These are phyloP conservation scores for Pseudorhombus dupliciocellatus DNA, from an alignment of 2,113 vertebrate genomes.

Conservation along the genomic window DNA sequence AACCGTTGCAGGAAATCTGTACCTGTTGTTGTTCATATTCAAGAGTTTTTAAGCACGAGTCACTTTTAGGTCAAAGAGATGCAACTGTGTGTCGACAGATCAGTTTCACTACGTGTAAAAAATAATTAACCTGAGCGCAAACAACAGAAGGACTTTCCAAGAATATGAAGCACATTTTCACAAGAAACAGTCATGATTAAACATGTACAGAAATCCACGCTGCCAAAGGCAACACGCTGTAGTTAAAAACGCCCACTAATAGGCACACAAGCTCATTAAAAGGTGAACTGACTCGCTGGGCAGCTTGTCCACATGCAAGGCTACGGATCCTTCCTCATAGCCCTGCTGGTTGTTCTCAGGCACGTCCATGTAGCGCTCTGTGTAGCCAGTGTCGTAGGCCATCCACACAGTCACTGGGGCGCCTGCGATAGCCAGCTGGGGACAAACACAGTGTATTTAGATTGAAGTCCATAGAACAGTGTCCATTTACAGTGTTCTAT, in stretches of 20 bases:
- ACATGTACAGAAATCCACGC: not conserved
- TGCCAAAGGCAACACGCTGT: not conserved
- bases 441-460: slow-evolving; percentile 3
- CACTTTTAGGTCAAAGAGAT: not conserved
- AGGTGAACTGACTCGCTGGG: slow-evolving; percentile 91
- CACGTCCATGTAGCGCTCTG: slow-evolving; percentile 96
- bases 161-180: not conserved
- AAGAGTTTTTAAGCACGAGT: not conserved
- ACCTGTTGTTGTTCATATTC: not conserved
- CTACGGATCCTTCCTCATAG: slow-evolving; percentile 95
- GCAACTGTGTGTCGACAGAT: not conserved
- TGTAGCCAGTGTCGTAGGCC: slow-evolving; percentile 97
- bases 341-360: slow-evolving; percentile 96
- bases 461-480: not conserved
- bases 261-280: not conserved
- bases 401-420: slow-evolving; percentile 98
- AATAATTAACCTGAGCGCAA: not conserved
- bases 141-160: not conserved
- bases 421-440: slow-evolving; percentile 93
- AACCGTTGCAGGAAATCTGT: not conserved
- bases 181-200: not conserved
- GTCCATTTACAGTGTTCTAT: not conserved
- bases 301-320: slow-evolving; percentile 95
- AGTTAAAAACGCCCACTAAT: not conserved
- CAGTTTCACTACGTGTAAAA: not conserved